A percentile compares a stretch with the other conserved stretches of the same genome.
Conservation (phyloP, 2,888 invertebrate species). For the Drosophila planitibia region DNA sequence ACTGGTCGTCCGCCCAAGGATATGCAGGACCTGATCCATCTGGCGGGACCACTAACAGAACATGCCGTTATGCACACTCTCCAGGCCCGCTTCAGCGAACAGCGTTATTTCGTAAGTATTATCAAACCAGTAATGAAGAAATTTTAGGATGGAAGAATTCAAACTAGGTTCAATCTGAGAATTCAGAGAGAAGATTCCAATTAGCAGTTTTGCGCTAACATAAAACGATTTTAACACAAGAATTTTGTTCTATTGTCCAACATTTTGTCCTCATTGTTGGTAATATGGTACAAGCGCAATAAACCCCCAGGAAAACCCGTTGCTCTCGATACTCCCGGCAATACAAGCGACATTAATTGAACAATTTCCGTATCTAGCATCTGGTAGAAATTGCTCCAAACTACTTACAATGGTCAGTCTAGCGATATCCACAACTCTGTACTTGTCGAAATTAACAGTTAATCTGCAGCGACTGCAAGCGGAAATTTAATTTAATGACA, state of each 20-base stretch:
- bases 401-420: not conserved
- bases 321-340: not conserved
- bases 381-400: not conserved
- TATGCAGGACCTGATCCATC: conserved; percentile 95
- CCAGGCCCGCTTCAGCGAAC: conserved; percentile 94
- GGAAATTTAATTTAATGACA: conserved; percentile 38
- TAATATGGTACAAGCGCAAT: not conserved
- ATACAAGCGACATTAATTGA: not conserved
- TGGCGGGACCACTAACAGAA: conserved; percentile 96
- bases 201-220: not conserved
- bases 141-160: not conserved
- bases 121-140: not conserved
- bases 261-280: not conserved
- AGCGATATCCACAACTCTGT: not conserved
- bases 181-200: not conserved
- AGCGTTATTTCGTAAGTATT: conserved; percentile 93
- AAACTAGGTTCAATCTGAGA: not conserved
- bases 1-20: conserved; percentile 82
- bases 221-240: not conserved
- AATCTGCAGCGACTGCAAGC: conserved; percentile 52
- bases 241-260: not conserved
- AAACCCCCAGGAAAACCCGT: not conserved
- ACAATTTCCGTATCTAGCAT: not conserved
- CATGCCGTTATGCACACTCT: conserved; percentile 96
- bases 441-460: conserved; percentile 44